Evolutionary conservation across 2,113 vertebrate genomes (phyloP).

Genomic region (Macrotus californicus): DNA sequence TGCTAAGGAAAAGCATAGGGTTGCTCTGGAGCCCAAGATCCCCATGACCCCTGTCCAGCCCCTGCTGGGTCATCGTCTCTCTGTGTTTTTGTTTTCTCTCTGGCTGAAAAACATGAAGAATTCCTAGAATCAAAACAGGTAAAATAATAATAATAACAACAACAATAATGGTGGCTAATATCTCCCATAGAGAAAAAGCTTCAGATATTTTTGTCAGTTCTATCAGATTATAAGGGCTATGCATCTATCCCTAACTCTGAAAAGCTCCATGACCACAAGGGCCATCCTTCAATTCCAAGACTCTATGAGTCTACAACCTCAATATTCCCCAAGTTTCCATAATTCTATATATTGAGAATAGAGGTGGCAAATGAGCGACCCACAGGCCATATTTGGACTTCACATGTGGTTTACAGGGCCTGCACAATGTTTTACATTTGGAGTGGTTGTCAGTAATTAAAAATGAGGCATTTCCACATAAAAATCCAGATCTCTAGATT

Average conservation of each 20-base stretch:
- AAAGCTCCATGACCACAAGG: background rate
- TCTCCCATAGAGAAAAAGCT: background rate
- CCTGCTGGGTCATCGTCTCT: background rate
- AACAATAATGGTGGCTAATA: background rate
- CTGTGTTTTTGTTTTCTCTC: constrained; percentile 4
- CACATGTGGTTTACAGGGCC: background rate
- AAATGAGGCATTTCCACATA: background rate
- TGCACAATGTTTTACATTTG: background rate
- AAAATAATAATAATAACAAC: background rate
- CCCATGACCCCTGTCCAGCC: background rate
- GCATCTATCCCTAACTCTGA: background rate
- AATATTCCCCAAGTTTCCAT: background rate
- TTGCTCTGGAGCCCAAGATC: background rate
- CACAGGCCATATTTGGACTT: background rate
- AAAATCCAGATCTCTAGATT: background rate
- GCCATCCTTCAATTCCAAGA: background rate
- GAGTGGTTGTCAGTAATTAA: background rate
- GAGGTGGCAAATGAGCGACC: background rate
- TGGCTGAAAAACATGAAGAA: background rate
- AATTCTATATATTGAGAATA: background rate
- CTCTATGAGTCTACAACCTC: background rate
- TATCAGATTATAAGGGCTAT: background rate
- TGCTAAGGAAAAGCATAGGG: background rate
- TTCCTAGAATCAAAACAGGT: background rate
- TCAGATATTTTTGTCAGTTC: background rate